phyloP scores from a whole-genome alignment of 1,140 invertebrate species.

The Scaptomyza pallida region DNA sequence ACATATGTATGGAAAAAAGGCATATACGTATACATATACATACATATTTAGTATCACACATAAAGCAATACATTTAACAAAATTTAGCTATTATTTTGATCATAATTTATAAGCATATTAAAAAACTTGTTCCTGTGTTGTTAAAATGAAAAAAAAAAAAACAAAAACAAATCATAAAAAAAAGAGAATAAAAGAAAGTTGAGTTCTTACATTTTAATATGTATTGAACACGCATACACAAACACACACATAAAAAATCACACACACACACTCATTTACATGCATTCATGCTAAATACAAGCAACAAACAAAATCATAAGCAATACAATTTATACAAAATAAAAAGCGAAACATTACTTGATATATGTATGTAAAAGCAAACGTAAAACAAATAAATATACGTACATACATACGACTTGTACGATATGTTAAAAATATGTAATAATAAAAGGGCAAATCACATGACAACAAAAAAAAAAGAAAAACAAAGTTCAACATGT shows the following conservation, averaged over 20 bases:
- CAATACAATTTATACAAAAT: constrained; percentile 27
- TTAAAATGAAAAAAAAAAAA: constrained; percentile 62
- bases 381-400: not conserved
- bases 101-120: constrained; percentile 48
- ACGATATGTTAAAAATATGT: constrained; percentile 4
- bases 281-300: constrained; percentile 1
- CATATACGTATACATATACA: not conserved
- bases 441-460: not conserved
- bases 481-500: not conserved
- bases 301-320: constrained; percentile 35
- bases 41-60: constrained; percentile 11
- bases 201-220: constrained; percentile 44
- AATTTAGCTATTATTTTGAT: constrained; percentile 26
- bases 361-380: constrained; percentile 12
- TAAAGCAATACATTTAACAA: constrained; percentile 20
- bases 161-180: constrained; percentile 39
- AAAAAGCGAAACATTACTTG: not conserved
- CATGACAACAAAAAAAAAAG: not conserved
- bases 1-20: constrained; percentile 22
- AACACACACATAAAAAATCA: constrained; percentile 16
- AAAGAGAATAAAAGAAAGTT: constrained; percentile 32
- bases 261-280: constrained; percentile 5
- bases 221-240: constrained; percentile 27
- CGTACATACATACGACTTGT: constrained; percentile 1
- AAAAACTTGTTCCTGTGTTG: constrained; percentile 80